A percentile compares a stretch with the other conserved stretches of the same genome.
phyloP scores from a whole-genome alignment of 2,888 invertebrate genomes.

The Tetanocera ferruginea region DNA sequence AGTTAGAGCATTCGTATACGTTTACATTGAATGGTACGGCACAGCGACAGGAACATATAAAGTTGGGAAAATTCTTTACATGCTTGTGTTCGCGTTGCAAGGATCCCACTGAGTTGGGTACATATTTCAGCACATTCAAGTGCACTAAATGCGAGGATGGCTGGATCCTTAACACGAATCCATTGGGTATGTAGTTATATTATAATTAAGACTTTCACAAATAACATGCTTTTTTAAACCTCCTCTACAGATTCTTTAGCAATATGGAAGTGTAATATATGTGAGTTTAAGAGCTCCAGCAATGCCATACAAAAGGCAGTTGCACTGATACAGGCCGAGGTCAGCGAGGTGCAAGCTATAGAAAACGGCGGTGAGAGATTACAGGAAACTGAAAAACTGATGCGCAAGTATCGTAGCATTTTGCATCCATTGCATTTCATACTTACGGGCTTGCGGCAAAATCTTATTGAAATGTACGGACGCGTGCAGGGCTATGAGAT shows the following conservation, averaged over 20 bases:
- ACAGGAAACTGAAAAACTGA: slow-evolving; percentile 76
- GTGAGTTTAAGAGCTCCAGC: slow-evolving; percentile 76
- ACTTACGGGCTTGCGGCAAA: slow-evolving; percentile 77
- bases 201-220: background rate
- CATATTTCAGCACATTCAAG: slow-evolving; percentile 83
- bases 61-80: slow-evolving; percentile 83
- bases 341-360: slow-evolving; percentile 75
- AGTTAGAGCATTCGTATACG: slow-evolving; percentile 82
- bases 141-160: slow-evolving; percentile 84
- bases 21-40: slow-evolving; percentile 81
- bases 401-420: slow-evolving; percentile 77
- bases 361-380: slow-evolving; percentile 75
- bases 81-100: slow-evolving; percentile 82
- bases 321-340: slow-evolving; percentile 77
- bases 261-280: slow-evolving; percentile 70
- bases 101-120: slow-evolving; percentile 85
- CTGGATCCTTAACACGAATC: slow-evolving; percentile 75
- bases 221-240: background rate
- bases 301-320: slow-evolving; percentile 76
- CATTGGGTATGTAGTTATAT: slow-evolving; percentile 74
- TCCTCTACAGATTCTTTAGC: slow-evolving; percentile 52
- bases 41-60: slow-evolving; percentile 77
- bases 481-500: slow-evolving; percentile 77
- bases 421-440: slow-evolving; percentile 85
- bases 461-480: slow-evolving; percentile 84